These are phyloP conservation scores for Corella eumyota DNA, from an alignment of 23 tunicate species.

Conservation along the genomic window DNA sequence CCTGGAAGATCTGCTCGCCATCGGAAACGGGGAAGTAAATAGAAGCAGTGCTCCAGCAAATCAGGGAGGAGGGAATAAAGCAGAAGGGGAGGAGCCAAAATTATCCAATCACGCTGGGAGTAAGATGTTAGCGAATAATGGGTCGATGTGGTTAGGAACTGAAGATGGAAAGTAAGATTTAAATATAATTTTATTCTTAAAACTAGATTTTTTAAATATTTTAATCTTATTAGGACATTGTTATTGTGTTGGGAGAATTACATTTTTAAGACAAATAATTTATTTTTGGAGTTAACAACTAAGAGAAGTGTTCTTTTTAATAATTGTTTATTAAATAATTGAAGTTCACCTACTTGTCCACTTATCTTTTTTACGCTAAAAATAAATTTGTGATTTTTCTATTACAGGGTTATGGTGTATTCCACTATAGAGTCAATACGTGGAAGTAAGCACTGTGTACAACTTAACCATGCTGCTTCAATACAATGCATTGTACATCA, in stretches of 20 bases:
- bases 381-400: not conserved
- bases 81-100: too few species aligned
- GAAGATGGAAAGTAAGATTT: constrained; percentile 88
- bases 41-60: not conserved
- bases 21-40: constrained; percentile 4
- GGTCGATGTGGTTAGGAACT: constrained; percentile 91
- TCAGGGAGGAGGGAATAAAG: not conserved
- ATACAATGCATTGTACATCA: constrained; percentile 77
- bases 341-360: too few species aligned
- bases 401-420: constrained; percentile 49
- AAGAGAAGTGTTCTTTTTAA: too few species aligned
- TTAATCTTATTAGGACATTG: not conserved
- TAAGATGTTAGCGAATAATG: constrained; percentile 21
- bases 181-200: not conserved
- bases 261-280: too few species aligned
- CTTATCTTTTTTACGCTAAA: too few species aligned
- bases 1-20: constrained; percentile 56
- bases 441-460: constrained; percentile 27
- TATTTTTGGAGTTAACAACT: too few species aligned
- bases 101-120: too few species aligned
- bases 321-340: too few species aligned
- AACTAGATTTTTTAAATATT: not conserved
- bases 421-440: constrained; percentile 42
- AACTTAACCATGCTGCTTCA: constrained; percentile 47
- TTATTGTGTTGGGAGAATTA: too few species aligned